Base-by-base conservation (phyloP, 2,888 invertebrate genomes). In the Thymelicus sylvestris region DNA sequence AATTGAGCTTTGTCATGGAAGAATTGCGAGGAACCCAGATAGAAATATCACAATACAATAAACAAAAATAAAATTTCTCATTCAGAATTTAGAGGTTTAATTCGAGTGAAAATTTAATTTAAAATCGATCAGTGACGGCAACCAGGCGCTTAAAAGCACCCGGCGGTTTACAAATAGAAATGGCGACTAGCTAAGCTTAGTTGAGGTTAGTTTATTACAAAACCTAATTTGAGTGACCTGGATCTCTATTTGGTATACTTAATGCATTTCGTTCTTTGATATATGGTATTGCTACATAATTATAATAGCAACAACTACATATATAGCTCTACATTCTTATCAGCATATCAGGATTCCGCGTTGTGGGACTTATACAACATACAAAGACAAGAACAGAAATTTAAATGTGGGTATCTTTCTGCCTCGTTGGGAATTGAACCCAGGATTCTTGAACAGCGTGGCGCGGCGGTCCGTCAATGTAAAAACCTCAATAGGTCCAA, bases 21-120 rank as follows among this genome's bases (percentile, higher is more conserved):
- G 50, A 63, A 65, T 66, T 48, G 64, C 52, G 57, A 66, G 55
- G 70, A 67, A 73, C 73, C 66, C 64, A 47, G 47, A 61, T 62
- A 66, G 50, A 66, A 65, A 73, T 61, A 65, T 68, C 38, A 72
- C 41, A 68, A 68, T 39, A 60, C 50, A 64, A 65, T 65, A 64
- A 70, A 70, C 65, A 70, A 65, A 50, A 70, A 65, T 70, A 65
- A 70, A 70, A 65, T 50, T 50, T 50, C 70, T 60, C 70, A 70
- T 65, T 70, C 60, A 64, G 50, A 70, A 65, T 70, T 70, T 70
- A 70, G 55, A 70, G 65, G 69, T 59, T 63, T 69, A 80, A 79
- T 81, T 81, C 76, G 79, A 76, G 80, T 79, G 80, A 82, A 83
- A 80, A 81, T 83, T 86, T 81, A 85, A 81, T 83, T 76, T 74